Conservation (phyloP, 2,888 invertebrate species). For the Subacronicta megacephala region DNA sequence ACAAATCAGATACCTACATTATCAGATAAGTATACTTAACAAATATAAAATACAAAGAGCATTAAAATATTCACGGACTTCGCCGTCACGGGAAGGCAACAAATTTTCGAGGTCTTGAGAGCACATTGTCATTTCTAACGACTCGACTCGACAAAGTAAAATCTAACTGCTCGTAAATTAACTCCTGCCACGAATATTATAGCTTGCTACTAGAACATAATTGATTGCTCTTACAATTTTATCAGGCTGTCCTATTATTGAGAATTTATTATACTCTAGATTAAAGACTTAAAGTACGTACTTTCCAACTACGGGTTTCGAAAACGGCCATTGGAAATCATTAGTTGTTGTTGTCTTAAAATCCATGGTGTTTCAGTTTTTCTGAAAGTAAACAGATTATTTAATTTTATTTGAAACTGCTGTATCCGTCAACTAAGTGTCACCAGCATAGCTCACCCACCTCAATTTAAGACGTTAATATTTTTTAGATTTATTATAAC, state of each 20-base stretch:
- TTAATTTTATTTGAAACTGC: constrained; percentile 10
- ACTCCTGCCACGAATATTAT: neutral
- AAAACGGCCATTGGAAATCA: constrained; percentile 90
- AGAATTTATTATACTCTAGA: too few relatives aligned
- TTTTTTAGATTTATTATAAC: constrained; percentile 85
- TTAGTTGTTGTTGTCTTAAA: constrained; percentile 84
- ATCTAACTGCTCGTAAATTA: too few relatives aligned
- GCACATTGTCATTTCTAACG: too few relatives aligned
- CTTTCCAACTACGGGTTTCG: constrained; percentile 89
- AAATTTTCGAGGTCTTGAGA: too few relatives aligned
- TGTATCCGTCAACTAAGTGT: constrained; percentile 33
- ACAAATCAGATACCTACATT: too few relatives aligned
- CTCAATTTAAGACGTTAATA: constrained; percentile 75
- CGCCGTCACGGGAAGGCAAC: too few relatives aligned
- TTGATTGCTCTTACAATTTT: constrained; percentile 20
- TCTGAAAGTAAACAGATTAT: constrained; percentile 35
- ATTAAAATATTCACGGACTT: too few relatives aligned
- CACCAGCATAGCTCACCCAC: constrained; percentile 46
- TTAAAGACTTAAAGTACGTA: constrained; percentile 60
- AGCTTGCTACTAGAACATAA: neutral
- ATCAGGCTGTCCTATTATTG: constrained; percentile 31
- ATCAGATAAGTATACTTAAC: too few relatives aligned
- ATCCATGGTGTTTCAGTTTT: constrained; percentile 70
- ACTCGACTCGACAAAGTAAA: too few relatives aligned
- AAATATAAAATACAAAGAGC: too few relatives aligned